Evolutionary conservation across 2,888 invertebrate species (phyloP).

Genomic region (Sturmia bella): DNA sequence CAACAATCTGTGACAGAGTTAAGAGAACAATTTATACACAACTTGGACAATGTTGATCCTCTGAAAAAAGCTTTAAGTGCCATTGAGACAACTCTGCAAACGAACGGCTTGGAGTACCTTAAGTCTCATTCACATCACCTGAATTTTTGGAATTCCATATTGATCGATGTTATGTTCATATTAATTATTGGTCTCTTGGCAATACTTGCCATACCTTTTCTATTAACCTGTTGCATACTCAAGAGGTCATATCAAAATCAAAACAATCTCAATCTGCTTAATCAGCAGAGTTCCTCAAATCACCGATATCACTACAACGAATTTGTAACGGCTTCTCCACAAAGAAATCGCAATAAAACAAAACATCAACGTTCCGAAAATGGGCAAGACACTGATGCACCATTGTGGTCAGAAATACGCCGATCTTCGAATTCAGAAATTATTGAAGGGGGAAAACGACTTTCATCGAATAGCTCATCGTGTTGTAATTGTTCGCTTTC

Average conservation of each 20-base stretch:
- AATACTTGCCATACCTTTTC: constrained; percentile 80
- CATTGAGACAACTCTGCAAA: constrained; percentile 79
- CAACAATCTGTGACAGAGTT: constrained; percentile 73
- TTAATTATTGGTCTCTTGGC: constrained; percentile 76
- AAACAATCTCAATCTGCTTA: constrained; percentile 31
- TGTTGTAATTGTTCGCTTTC: constrained; percentile 52
- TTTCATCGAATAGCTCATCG: constrained; percentile 51
- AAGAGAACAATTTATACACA: constrained; percentile 69
- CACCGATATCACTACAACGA: constrained; percentile 59
- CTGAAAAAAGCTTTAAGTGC: constrained; percentile 77
- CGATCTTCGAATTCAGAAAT: constrained; percentile 58
- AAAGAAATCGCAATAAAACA: constrained; percentile 22
- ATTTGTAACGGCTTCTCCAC: constrained; percentile 10
- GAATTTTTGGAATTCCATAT: constrained; percentile 78
- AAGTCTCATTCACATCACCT: constrained; percentile 79
- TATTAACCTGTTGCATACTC: constrained; percentile 78
- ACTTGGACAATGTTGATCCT: constrained; percentile 73
- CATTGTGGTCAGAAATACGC: constrained; percentile 8
- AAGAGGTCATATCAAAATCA: constrained; percentile 77
- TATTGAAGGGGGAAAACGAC: constrained; percentile 31
- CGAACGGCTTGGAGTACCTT: constrained; percentile 78
- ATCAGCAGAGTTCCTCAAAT: constrained; percentile 43
- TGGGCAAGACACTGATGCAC: constrained; percentile 3
- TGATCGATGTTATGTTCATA: constrained; percentile 79
- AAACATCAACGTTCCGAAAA: constrained; percentile 4